Evolutionary conservation across 1,140 invertebrate genomes (phyloP).

Genomic region (Drosophila ogumai): DNA sequence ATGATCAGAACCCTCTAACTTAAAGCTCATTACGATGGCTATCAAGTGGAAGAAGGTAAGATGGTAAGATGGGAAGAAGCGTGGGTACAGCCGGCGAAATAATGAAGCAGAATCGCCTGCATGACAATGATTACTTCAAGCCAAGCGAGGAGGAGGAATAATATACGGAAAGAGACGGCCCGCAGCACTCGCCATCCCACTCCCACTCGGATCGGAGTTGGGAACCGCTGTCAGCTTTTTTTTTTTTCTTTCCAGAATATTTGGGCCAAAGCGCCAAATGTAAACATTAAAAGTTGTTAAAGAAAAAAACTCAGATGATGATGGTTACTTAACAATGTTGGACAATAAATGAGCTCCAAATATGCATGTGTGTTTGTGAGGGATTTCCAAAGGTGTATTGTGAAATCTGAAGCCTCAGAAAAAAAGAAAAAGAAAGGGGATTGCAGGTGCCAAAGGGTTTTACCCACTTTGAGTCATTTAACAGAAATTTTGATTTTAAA

Average conservation of each 20-base stretch:
- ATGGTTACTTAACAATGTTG: constrained; percentile 78
- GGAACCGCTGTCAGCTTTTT: constrained; percentile 58
- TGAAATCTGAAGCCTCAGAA: constrained; percentile 26
- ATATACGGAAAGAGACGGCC: constrained; percentile 33
- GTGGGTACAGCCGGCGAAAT: constrained; percentile 72
- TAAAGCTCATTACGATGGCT: constrained; percentile 71
- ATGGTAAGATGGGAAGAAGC: constrained; percentile 31
- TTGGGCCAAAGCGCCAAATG: constrained; percentile 76
- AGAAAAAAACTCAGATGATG: constrained; percentile 58
- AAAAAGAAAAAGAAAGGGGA: constrained; percentile 1
- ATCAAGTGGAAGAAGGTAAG: constrained; percentile 51
- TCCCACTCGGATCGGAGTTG: constrained; percentile 48
- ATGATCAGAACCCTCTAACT: constrained; percentile 63
- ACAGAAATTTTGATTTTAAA: not conserved
- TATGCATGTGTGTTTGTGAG: constrained; percentile 23
- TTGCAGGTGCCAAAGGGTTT: constrained; percentile 50
- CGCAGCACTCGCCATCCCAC: constrained; percentile 50
- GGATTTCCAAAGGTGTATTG: constrained; percentile 50
- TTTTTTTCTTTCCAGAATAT: constrained; percentile 64
- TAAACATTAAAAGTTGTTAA: constrained; percentile 60
- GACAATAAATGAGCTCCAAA: constrained; percentile 60
- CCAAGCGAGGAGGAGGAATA: constrained; percentile 11
- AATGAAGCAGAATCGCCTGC: constrained; percentile 77
- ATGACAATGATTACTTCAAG: constrained; percentile 71
- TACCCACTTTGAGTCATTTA: constrained; percentile 38